Base-by-base conservation (phyloP, 2,113 vertebrate species). In the Centropus bengalensis region DNA sequence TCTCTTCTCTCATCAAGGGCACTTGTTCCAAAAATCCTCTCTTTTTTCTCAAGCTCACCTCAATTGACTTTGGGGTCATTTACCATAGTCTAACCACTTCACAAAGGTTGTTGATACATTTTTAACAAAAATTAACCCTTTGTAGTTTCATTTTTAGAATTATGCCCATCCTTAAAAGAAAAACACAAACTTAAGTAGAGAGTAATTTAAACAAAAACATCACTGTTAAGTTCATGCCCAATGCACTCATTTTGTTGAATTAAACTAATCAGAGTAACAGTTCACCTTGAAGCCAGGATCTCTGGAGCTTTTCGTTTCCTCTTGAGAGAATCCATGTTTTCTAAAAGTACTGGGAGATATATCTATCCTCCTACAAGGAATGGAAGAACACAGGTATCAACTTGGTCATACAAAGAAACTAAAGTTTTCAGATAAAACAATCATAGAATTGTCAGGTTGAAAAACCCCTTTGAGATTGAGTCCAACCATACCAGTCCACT, bases 291-390 rank as follows among this genome's bases (percentile, higher is more conserved):
- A 98, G 98, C 98, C 98, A 98, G 98, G 97, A 95, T 99, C 99
- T 97, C 98, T 98, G 97, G 99, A 98, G 96, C 97, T 98, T 99
- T 99, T 99, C 97, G 98, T 97, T 96, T 99, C 99, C 95, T 99
- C 99, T 97, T 99, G 99, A 97, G 99, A 97, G 96, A 99, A 99
- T 97, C 99, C 98, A 98, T 99, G 99, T 98, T 99, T 99, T 98
- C 98, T 99, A 99, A 99, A 99, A 98, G 99, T 99, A 99, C 99
- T 99, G 96, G 99, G 99, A 98, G 99, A 99, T 98, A 99, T 99
- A 98, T 99, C 99, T 98, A 99, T 99, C 98, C 99, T 98, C 98
- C 99, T 99, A 90, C 13, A 94, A 78, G 86, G 0, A 58, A 63
- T 86, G 14, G 23, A 47, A 66, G 26, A 2, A 84, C 26, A 76